phyloP scores from a whole-genome alignment of 1,140 invertebrate genomes.

The Papilio xuthus region DNA sequence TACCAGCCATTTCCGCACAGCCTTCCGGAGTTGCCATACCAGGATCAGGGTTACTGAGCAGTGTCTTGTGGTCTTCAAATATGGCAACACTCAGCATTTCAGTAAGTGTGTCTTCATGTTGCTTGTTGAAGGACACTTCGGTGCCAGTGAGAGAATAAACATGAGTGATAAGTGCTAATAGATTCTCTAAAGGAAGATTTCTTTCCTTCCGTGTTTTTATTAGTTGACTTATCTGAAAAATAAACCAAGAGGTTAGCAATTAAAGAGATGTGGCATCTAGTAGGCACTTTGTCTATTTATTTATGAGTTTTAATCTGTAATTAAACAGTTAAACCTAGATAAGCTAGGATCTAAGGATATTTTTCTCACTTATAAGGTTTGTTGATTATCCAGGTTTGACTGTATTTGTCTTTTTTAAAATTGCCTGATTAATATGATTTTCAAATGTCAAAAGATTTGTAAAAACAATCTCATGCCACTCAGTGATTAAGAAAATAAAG shows the following conservation, averaged over 20 bases:
- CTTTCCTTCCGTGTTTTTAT: constrained; percentile 82
- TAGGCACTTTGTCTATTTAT: too few species aligned
- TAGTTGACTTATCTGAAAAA: constrained; percentile 82
- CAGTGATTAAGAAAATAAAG: too few species aligned
- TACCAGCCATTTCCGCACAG: constrained; percentile 59
- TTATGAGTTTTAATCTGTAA: too few species aligned
- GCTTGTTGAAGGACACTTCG: constrained; percentile 81
- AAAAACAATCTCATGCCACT: too few species aligned
- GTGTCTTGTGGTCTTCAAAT: constrained; percentile 82
- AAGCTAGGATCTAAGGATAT: too few species aligned
- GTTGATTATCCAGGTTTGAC: too few species aligned
- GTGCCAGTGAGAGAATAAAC: constrained; percentile 84
- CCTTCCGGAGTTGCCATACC: constrained; percentile 62
- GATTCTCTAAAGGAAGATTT: constrained; percentile 82
- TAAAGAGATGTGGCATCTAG: background rate
- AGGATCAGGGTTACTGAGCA: constrained; percentile 52
- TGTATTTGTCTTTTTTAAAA: too few species aligned
- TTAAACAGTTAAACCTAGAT: too few species aligned
- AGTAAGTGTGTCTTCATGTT: constrained; percentile 81
- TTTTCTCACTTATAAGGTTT: too few species aligned
- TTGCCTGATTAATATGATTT: too few species aligned
- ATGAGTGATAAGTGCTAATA: constrained; percentile 83
- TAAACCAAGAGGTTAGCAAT: background rate
- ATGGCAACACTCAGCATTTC: constrained; percentile 82
- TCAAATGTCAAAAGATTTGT: too few species aligned